A percentile compares a stretch with the other conserved stretches of the same genome.
These are phyloP conservation scores for Halisarca cf. caerulea DNA, from an alignment of 37 sponge, comb jelly and placozoan genomes.

Conservation along the genomic window DNA sequence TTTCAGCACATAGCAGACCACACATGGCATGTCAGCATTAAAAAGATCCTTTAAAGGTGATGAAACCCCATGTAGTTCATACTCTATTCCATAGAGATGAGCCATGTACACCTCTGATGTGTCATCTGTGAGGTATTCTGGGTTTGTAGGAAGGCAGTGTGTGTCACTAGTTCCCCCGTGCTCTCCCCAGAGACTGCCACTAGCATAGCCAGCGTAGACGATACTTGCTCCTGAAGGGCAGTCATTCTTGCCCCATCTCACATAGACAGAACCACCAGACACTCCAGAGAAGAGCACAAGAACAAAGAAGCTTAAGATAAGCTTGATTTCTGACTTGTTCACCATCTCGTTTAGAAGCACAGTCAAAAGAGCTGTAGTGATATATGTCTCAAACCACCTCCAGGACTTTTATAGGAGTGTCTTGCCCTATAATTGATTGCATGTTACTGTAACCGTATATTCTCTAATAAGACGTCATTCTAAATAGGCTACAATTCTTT, in stretches of 20 bases:
- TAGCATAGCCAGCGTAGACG: conserved; percentile 12
- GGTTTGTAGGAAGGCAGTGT: conserved; percentile 20
- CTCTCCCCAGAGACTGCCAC: background rate
- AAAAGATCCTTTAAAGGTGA: background rate
- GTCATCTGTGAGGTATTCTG: conserved; percentile 16
- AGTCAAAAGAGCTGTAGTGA: no score
- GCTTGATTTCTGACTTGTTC: no score
- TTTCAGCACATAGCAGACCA: conserved; percentile 2
- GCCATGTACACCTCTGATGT: background rate
- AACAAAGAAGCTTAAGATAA: no score
- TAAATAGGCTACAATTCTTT: no score
- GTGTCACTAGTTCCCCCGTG: conserved; percentile 28
- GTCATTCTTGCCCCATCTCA: conserved; percentile 23
- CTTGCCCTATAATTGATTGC: no score
- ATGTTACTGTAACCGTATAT: no score
- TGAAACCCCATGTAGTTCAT: background rate
- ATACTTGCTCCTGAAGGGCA: background rate
- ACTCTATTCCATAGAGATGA: conserved; percentile 14
- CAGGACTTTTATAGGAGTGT: no score
- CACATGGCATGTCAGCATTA: conserved; percentile 24
- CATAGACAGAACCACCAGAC: conserved; percentile 12
- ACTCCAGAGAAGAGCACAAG: no score
- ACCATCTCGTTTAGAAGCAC: no score
- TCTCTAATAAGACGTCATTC: no score
- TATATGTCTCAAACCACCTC: no score